phyloP scores from a whole-genome alignment of 2,113 vertebrate genomes.

The Setophaga petechia region DNA sequence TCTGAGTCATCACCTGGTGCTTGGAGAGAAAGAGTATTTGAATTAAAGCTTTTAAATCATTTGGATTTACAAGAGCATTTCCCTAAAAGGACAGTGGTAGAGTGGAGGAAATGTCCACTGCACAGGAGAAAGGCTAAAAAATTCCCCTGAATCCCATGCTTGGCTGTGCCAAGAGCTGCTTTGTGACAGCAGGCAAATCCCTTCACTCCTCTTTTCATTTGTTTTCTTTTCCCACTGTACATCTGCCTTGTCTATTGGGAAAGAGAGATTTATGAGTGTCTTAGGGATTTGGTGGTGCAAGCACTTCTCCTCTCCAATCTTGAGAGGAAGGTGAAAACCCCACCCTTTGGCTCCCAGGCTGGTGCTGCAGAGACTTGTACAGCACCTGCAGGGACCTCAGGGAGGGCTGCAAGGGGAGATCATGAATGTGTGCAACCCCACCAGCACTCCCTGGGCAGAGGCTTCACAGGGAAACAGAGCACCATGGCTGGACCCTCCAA shows the following conservation, averaged over 20 bases:
- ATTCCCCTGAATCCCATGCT: not conserved
- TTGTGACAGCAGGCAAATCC: not conserved
- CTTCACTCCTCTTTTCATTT: not conserved
- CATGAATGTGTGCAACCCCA: not conserved
- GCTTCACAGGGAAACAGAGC: not conserved
- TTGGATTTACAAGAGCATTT: not conserved
- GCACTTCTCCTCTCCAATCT: not conserved
- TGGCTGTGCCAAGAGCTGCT: not conserved
- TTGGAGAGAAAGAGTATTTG: not conserved
- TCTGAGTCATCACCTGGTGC: slow-evolving; percentile 8
- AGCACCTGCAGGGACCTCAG: not conserved
- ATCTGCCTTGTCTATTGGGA: not conserved
- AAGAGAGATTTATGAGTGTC: slow-evolving; percentile 36
- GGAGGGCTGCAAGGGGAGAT: not conserved
- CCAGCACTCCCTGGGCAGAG: not conserved
- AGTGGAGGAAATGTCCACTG: not conserved
- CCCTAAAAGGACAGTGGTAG: not conserved
- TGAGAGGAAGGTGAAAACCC: not conserved
- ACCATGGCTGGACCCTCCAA: not conserved
- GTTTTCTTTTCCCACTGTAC: slow-evolving; percentile 6
- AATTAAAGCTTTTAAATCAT: not conserved
- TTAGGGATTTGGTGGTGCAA: not conserved
- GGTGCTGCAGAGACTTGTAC: not conserved
- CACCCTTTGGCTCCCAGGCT: slow-evolving; percentile 23
- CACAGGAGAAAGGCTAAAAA: not conserved